These are phyloP conservation scores for Tenthredo distinguenda DNA, from an alignment of 2,888 invertebrate species.

Conservation along the genomic window DNA sequence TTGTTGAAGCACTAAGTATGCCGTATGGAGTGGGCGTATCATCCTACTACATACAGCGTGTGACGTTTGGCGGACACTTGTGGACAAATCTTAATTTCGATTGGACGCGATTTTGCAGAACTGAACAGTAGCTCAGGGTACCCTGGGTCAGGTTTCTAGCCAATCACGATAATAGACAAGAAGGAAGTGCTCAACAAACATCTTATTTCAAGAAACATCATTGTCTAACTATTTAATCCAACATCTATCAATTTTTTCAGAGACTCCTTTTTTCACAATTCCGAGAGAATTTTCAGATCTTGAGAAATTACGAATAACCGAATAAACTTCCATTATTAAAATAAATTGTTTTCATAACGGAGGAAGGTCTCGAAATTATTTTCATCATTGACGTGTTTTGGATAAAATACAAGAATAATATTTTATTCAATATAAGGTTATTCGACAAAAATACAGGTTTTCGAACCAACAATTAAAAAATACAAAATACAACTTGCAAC, in stretches of 20 bases:
- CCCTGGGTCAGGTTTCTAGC: background rate
- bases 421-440: background rate
- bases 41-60: background rate
- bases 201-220: background rate
- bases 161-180: background rate
- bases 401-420: background rate
- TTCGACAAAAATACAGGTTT: background rate
- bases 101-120: background rate
- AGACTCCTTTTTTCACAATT: background rate
- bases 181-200: background rate
- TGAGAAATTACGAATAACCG: background rate
- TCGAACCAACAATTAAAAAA: background rate
- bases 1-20: background rate
- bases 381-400: too few species aligned
- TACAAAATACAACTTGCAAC: background rate
- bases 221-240: background rate
- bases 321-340: too few species aligned
- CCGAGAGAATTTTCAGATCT: background rate
- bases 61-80: background rate
- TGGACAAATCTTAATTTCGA: constrained; percentile 15
- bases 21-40: constrained; percentile 21
- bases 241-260: background rate
- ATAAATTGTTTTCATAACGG: too few species aligned
- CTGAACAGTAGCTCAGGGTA: background rate
- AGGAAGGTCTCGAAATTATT: too few species aligned